phyloP scores from a whole-genome alignment of 2,888 invertebrate species.

The Drosophila suboccidentalis region DNA sequence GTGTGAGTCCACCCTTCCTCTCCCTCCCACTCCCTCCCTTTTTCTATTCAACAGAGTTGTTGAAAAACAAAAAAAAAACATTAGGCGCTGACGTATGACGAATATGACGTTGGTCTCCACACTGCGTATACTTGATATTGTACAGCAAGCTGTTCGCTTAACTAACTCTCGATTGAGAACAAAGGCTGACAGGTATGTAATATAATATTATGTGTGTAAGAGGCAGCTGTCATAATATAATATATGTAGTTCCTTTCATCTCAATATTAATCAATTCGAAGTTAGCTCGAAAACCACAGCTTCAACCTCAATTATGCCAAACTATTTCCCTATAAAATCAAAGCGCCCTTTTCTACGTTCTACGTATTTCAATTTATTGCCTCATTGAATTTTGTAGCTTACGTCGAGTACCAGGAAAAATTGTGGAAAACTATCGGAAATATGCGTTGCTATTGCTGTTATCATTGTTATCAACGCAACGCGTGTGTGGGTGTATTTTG shows the following conservation, averaged over 20 bases:
- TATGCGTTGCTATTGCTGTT: slow-evolving; percentile 20
- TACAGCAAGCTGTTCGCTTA: slow-evolving; percentile 3
- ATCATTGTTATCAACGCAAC: slow-evolving; percentile 32
- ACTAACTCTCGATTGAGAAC: neutral
- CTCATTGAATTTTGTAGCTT: slow-evolving; percentile 29
- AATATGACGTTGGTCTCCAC: slow-evolving; percentile 27
- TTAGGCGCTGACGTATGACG: slow-evolving; percentile 31
- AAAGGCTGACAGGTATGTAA: slow-evolving; percentile 4
- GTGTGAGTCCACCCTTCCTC: slow-evolving; percentile 3
- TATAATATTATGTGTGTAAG: neutral
- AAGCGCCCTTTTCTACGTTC: slow-evolving; percentile 17
- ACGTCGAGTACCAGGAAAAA: neutral
- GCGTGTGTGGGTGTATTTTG: slow-evolving; percentile 18
- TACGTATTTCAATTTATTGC: slow-evolving; percentile 20
- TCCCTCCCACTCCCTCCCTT: too few relatives aligned
- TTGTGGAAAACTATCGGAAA: slow-evolving; percentile 14
- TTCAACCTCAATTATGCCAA: slow-evolving; percentile 7
- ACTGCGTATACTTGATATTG: slow-evolving; percentile 43
- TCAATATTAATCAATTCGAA: slow-evolving; percentile 5
- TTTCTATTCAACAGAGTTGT: slow-evolving; percentile 1
- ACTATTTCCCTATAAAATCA: slow-evolving; percentile 13
- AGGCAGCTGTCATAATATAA: neutral
- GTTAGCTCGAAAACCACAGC: slow-evolving; percentile 1
- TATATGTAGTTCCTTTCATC: slow-evolving; percentile 4
- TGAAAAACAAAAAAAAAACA: slow-evolving; percentile 2